Percentiles rank a stretch among this genome's conserved stretches.
These are phyloP conservation scores for Stenopsyche tienmushanensis DNA, from an alignment of 1,140 invertebrate species.

Conservation along the genomic window DNA sequence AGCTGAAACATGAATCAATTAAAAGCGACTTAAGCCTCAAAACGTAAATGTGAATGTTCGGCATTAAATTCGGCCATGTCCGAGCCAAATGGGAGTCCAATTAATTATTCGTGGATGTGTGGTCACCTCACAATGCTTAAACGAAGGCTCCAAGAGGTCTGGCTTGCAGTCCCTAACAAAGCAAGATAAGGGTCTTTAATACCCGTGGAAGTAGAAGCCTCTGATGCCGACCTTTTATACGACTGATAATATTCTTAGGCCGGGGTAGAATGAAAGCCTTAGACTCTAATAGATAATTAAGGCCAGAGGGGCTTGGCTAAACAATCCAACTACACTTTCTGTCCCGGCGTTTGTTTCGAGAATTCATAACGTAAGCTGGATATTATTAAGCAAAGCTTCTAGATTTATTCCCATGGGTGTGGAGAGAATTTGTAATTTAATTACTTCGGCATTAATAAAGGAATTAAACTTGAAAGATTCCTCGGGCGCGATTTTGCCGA, in stretches of 20 bases:
- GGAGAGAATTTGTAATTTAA: too few species aligned
- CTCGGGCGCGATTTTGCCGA: too few species aligned
- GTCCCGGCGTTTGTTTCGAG: background rate
- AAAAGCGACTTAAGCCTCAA: too few species aligned
- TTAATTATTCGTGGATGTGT: too few species aligned
- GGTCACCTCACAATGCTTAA: slow-evolving; percentile 3
- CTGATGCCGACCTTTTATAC: slow-evolving; percentile 24
- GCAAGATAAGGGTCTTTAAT: slow-evolving; percentile 34
- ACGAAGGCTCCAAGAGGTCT: slow-evolving; percentile 1
- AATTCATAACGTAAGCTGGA: slow-evolving; percentile 10
- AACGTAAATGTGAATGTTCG: too few species aligned
- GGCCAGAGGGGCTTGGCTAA: slow-evolving; percentile 19
- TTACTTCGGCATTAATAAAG: too few species aligned
- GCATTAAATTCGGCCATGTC: too few species aligned
- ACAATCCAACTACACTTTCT: slow-evolving; percentile 5
- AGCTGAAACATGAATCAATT: too few species aligned
- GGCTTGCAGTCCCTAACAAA: slow-evolving; percentile 23
- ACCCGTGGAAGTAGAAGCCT: slow-evolving; percentile 12
- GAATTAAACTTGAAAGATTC: too few species aligned
- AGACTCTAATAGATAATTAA: slow-evolving; percentile 40
- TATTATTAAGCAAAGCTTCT: slow-evolving; percentile 7
- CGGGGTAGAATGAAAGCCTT: slow-evolving; percentile 27
- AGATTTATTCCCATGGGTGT: slow-evolving; percentile 2
- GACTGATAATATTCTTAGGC: slow-evolving; percentile 39
- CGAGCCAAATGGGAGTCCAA: too few species aligned